Base-by-base conservation (phyloP, 1,140 invertebrate species). In the Zaprionus capensis region DNA sequence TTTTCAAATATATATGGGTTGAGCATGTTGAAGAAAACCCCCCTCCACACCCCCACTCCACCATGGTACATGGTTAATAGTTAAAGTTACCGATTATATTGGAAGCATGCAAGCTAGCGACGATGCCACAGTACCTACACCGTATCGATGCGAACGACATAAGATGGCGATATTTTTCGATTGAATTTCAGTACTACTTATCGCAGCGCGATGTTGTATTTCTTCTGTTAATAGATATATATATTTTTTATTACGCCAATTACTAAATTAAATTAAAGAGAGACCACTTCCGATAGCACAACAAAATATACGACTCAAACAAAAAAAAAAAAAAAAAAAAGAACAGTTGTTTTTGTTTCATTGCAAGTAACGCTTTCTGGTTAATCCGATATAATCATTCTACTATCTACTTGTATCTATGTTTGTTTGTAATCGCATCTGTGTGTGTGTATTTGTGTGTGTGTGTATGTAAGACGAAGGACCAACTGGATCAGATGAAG, bases 401-500 rank as follows among this genome's bases (percentile, higher is more conserved):
- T 22, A 22, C 46, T 51, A 24, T 46, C 46, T 22, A 34, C 28
- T 62, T 75, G 34, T 64, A 57, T 58, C 55, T 70, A 7, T 41
- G 51, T 31, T 15, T 56, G 24, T 56, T 2, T 55, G 5, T 63
- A 9, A 34, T 11, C 31, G 31, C 9, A 34, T 34, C 9, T 34
- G 31, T 4, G 31, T 34, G 58, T 70, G 12, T 22, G 24, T 26
- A 4, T 24, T 24, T 55, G 22, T 31, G 26, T 56, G 24, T 55
- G 14, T 53, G 4, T 63, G 59, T 61, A 46, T 81, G 55, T 28
- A 82, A 92, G 91, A 92, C 84, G 51, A 92, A 92, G 91, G 92
- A 95, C 75, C 97, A 97, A 94, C 95, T 97, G 93, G 95, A 95
- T 91, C 94, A 96, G 87, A 95, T 97, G 94, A 94, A 96, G 92